These are phyloP conservation scores for Proctacanthus coquilletti DNA, from an alignment of 1,140 invertebrate species.

Conservation along the genomic window DNA sequence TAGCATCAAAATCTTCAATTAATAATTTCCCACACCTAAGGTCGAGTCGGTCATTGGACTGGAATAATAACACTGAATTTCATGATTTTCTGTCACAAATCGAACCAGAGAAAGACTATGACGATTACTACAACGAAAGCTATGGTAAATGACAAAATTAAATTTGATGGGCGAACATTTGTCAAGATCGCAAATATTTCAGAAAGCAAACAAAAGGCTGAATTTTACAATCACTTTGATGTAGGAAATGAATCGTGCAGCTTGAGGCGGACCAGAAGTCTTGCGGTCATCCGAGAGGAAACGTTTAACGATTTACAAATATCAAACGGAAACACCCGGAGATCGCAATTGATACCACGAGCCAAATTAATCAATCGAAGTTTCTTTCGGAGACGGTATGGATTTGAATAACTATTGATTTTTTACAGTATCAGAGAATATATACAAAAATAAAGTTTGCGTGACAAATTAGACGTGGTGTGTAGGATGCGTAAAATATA, in stretches of 20 bases:
- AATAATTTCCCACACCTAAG: neutral
- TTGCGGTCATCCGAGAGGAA: conserved; percentile 61
- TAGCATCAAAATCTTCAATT: conserved; percentile 2
- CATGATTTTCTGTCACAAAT: neutral
- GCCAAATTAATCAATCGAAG: conserved; percentile 57
- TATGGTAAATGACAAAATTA: neutral
- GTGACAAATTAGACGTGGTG: too few species aligned
- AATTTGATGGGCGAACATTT: too few species aligned
- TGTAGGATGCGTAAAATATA: too few species aligned
- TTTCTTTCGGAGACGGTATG: conserved; percentile 44
- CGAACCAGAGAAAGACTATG: conserved; percentile 3
- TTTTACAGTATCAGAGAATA: too few species aligned
- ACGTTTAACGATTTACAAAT: conserved; percentile 48
- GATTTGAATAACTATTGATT: neutral
- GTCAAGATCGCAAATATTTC: too few species aligned
- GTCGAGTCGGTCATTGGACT: neutral
- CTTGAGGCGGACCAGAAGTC: conserved; percentile 51
- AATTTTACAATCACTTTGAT: conserved; percentile 9
- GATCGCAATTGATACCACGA: conserved; percentile 58
- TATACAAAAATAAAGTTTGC: too few species aligned
- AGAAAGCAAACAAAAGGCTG: neutral
- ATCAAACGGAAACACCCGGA: conserved; percentile 40
- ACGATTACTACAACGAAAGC: neutral
- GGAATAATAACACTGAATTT: neutral
- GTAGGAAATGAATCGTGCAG: conserved; percentile 38